phyloP scores from a whole-genome alignment of 1,140 invertebrate genomes.

The Microplitis mediator region DNA sequence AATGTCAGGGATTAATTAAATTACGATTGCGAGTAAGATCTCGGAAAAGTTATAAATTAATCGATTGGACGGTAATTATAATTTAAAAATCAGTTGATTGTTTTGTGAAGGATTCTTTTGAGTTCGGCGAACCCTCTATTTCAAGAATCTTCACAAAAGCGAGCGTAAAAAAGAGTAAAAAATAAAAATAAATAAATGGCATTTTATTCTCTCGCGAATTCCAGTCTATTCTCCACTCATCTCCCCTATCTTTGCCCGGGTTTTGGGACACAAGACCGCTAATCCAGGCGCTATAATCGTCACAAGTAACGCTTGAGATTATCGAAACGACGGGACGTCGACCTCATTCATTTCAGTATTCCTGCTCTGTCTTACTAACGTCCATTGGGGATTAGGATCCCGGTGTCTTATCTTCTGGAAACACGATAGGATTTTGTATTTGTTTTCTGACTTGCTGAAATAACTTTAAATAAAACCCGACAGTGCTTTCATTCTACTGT shows the following conservation, averaged over 20 bases:
- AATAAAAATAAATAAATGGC: neutral
- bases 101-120: neutral
- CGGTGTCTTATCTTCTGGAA: conserved; percentile 7
- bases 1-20: neutral
- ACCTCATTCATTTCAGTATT: conserved; percentile 7
- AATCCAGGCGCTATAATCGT: conserved; percentile 19
- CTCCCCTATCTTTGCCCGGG: neutral
- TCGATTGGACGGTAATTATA: neutral
- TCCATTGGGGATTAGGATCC: conserved; percentile 13
- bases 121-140: neutral
- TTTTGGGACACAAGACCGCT: conserved; percentile 21
- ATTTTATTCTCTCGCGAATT: conserved; percentile 1
- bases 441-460: neutral
- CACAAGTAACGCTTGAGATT: conserved; percentile 16
- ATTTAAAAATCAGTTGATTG: neutral
- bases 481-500: too few relatives aligned
- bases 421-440: conserved; percentile 11
- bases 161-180: neutral
- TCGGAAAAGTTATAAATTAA: neutral
- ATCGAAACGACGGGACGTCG: conserved; percentile 13
- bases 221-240: neutral
- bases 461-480: too few relatives aligned
- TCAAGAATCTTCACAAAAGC: too few relatives aligned
- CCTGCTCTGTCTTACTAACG: conserved; percentile 7
- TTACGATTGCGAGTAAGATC: neutral